Percentiles rank a stretch among this genome's conserved stretches.
Evolutionary conservation across 2,113 vertebrate species (phyloP).

Genomic region (Ctenomys sociabilis): DNA sequence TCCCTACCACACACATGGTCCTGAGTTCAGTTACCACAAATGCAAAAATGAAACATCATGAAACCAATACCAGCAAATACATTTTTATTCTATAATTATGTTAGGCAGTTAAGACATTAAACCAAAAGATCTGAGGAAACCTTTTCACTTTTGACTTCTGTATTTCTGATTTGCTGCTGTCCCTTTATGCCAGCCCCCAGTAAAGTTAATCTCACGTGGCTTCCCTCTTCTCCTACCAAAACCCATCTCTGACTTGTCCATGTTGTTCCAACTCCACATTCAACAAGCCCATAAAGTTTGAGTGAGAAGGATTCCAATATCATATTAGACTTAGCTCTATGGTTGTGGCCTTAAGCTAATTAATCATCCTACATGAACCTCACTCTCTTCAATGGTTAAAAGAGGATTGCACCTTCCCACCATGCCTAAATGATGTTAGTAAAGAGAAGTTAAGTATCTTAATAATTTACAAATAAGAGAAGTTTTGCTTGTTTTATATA

Average conservation of each 20-base stretch:
- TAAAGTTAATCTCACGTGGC: neutral
- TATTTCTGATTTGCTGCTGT: neutral
- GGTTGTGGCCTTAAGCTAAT: neutral
- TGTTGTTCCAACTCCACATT: neutral
- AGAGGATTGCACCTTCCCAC: neutral
- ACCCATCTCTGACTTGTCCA: neutral
- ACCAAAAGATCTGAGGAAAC: neutral
- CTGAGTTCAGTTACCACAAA: neutral
- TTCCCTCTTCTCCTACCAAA: neutral
- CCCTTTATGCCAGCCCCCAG: neutral
- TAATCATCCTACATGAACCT: neutral
- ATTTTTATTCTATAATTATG: slow-evolving; percentile 7
- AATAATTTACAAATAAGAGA: neutral
- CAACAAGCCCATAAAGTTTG: neutral
- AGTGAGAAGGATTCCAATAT: neutral
- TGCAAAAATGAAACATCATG: neutral
- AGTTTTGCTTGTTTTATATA: neutral
- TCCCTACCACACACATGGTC: neutral
- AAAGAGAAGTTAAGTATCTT: neutral
- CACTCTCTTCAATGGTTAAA: neutral
- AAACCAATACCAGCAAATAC: neutral
- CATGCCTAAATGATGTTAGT: neutral
- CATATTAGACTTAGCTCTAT: neutral
- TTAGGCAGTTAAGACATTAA: slow-evolving; percentile 1
- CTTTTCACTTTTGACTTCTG: neutral